phyloP scores from a whole-genome alignment of 2,888 invertebrate species.

The Diarsia dahlii region DNA sequence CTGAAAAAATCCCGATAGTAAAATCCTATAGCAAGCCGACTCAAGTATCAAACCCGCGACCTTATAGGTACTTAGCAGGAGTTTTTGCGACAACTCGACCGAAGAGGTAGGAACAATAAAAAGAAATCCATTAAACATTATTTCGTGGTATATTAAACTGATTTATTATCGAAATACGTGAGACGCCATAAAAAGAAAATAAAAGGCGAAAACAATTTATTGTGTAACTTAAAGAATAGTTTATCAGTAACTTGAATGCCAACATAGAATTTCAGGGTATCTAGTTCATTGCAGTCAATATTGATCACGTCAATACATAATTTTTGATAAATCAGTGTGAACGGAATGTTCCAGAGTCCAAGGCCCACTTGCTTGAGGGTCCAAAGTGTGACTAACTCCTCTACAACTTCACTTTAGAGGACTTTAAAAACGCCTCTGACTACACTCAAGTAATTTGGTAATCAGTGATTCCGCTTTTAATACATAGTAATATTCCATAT shows the following conservation, averaged over 20 bases:
- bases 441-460: background rate
- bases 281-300: background rate
- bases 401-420: background rate
- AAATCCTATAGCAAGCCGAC: background rate
- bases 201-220: constrained; percentile 19
- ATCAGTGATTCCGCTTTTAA: no score
- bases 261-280: background rate
- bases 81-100: background rate
- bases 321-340: background rate
- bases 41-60: background rate
- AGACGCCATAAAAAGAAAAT: constrained; percentile 17
- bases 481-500: no score
- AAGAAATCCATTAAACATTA: constrained; percentile 30
- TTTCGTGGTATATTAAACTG: constrained; percentile 33
- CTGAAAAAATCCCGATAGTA: background rate
- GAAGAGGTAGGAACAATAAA: background rate
- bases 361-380: background rate
- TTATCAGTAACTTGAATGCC: background rate
- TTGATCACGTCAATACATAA: background rate
- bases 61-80: background rate
- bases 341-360: background rate
- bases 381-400: background rate
- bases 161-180: constrained; percentile 26
- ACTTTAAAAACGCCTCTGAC: background rate
- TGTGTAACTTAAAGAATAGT: background rate